phyloP scores from a whole-genome alignment of 2,113 vertebrate species.

The Cinclus mexicanus region DNA sequence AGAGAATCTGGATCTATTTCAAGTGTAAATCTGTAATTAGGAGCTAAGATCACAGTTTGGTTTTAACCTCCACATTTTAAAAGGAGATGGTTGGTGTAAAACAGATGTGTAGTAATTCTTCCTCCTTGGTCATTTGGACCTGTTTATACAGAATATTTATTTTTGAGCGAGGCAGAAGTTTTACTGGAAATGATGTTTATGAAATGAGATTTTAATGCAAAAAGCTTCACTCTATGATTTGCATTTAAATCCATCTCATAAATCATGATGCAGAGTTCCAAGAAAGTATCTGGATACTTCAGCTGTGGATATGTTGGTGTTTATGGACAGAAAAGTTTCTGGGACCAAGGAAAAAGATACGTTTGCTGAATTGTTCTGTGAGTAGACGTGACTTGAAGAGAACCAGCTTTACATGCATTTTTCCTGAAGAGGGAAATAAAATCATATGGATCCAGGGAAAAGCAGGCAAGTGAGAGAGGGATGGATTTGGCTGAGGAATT shows the following conservation, averaged over 20 bases:
- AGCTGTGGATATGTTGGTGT: background rate
- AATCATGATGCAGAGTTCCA: background rate
- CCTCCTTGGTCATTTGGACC: background rate
- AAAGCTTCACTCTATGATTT: background rate
- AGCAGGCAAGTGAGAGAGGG: background rate
- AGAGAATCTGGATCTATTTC: constrained; percentile 17
- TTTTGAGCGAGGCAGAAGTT: background rate
- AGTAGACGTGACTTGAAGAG: background rate
- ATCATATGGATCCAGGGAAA: background rate
- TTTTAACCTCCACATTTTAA: background rate
- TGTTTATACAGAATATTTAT: background rate
- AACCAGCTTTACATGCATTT: background rate
- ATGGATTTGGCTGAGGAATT: background rate
- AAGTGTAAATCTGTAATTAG: constrained; percentile 12
- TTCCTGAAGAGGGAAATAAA: background rate
- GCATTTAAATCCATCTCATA: background rate
- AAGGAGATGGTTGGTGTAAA: background rate
- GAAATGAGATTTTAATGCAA: background rate
- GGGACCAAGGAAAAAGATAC: background rate
- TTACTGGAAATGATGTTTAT: background rate
- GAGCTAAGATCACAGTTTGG: background rate
- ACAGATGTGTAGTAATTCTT: background rate
- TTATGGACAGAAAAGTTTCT: background rate
- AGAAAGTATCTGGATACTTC: background rate
- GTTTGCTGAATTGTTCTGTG: background rate